phyloP scores from a whole-genome alignment of 2,888 invertebrate genomes.

The Liposcelis brunnea region DNA sequence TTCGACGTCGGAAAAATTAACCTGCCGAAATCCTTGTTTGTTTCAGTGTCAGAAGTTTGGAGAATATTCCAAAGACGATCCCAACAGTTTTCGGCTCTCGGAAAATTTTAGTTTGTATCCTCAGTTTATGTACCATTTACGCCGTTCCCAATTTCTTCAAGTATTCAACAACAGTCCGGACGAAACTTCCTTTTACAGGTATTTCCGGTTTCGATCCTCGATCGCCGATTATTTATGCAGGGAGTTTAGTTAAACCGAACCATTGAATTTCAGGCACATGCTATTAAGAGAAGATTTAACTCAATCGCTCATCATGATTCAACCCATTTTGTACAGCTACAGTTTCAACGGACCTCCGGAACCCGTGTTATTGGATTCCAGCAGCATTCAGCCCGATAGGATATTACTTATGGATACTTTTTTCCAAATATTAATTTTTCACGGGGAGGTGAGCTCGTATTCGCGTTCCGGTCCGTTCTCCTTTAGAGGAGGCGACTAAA shows the following conservation, averaged over 20 bases:
- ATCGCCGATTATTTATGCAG: neutral
- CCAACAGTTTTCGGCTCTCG: conserved; percentile 83
- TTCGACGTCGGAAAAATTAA: no score
- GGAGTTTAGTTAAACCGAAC: neutral
- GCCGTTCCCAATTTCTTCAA: conserved; percentile 96
- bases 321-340: conserved; percentile 96
- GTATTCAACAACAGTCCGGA: conserved; percentile 99
- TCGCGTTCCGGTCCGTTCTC: conserved; percentile 3
- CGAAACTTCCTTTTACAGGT: conserved; percentile 96
- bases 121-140: conserved; percentile 98
- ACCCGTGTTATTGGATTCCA: conserved; percentile 92
- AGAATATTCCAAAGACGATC: conserved; percentile 94
- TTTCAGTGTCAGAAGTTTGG: conserved; percentile 97
- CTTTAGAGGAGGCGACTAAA: no score
- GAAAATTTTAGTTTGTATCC: conserved; percentile 98
- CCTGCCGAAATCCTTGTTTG: neutral
- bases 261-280: conserved; percentile 55
- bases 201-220: conserved; percentile 11
- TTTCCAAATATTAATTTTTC: conserved; percentile 99
- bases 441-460: conserved; percentile 62
- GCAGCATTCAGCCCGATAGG: conserved; percentile 91
- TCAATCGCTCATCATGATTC: conserved; percentile 98
- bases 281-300: conserved; percentile 93
- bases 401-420: conserved; percentile 99
- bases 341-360: conserved; percentile 95